Percentiles rank a stretch among this genome's conserved stretches.
phyloP scores from a whole-genome alignment of 2,113 vertebrate genomes.

The Hippocampus comes region DNA sequence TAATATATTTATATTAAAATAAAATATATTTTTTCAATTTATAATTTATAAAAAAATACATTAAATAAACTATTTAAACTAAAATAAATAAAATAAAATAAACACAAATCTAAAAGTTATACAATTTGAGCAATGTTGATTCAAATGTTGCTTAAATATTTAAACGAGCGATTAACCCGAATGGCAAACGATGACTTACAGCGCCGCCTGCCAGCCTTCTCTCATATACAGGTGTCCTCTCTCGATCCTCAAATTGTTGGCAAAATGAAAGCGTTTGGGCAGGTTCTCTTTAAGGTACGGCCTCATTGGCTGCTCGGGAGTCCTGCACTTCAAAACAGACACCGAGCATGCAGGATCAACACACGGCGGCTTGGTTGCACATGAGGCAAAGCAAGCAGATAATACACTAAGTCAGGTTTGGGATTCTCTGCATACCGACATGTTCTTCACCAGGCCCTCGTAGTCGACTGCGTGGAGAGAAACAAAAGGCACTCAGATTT shows the following conservation, averaged over 20 bases:
- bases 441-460: slow-evolving; percentile 83
- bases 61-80: too few species aligned
- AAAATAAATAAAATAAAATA: too few species aligned
- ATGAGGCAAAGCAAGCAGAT: slow-evolving; percentile 45
- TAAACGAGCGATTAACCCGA: not conserved
- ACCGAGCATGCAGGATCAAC: slow-evolving; percentile 40
- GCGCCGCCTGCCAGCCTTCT: slow-evolving; percentile 81
- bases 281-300: slow-evolving; percentile 87
- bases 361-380: slow-evolving; percentile 46
- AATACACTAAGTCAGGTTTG: slow-evolving; percentile 45
- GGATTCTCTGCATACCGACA: slow-evolving; percentile 84
- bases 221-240: slow-evolving; percentile 86
- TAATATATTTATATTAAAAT: too few species aligned
- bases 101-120: too few species aligned
- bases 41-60: too few species aligned
- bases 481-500: slow-evolving; percentile 7
- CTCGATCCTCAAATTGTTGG: slow-evolving; percentile 86
- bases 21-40: too few species aligned
- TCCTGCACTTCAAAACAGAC: slow-evolving; percentile 80
- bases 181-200: slow-evolving; percentile 73
- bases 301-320: slow-evolving; percentile 80
- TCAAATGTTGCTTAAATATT: too few species aligned
- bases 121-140: too few species aligned
- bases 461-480: slow-evolving; percentile 82
- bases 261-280: slow-evolving; percentile 91